Percentiles rank a stretch among this genome's conserved stretches.
Evolutionary conservation across 2,113 vertebrate species (phyloP).

Genomic region (Cacatua alba): DNA sequence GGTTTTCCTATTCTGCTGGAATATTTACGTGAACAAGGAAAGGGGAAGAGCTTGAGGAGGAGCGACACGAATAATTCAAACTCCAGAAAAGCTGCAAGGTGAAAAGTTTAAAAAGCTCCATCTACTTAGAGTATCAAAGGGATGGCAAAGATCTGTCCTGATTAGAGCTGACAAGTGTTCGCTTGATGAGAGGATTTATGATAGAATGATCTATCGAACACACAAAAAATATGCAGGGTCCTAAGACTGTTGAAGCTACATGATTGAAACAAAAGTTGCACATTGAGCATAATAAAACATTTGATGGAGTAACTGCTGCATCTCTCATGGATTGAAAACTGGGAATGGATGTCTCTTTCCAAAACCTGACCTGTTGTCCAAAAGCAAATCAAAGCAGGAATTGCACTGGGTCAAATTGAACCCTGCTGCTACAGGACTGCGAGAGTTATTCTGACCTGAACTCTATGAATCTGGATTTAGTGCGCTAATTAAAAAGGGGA

Average conservation of each 20-base stretch:
- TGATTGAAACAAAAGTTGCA: conserved; percentile 14
- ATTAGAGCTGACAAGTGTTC: neutral
- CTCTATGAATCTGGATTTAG: neutral
- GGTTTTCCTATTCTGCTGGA: neutral
- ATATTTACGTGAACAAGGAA: neutral
- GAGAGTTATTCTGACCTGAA: neutral
- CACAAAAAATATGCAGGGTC: neutral
- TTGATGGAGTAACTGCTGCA: conserved; percentile 30
- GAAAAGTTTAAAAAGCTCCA: conserved; percentile 14
- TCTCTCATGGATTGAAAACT: conserved; percentile 8
- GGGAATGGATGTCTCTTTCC: conserved; percentile 66
- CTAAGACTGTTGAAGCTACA: neutral
- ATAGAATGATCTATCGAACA: conserved; percentile 18
- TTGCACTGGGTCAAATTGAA: neutral
- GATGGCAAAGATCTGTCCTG: conserved; percentile 15
- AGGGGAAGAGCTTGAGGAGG: neutral
- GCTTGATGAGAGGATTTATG: conserved; percentile 46
- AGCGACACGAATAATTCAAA: neutral
- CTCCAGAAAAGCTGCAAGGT: neutral
- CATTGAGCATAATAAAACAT: neutral
- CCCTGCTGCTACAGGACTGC: neutral
- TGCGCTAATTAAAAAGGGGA: neutral
- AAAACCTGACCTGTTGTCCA: conserved; percentile 23
- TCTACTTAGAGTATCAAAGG: conserved; percentile 9
- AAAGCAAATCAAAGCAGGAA: neutral